These are phyloP conservation scores for Eretmochelys imbricata DNA, from an alignment of 2,113 vertebrate genomes.

Conservation along the genomic window DNA sequence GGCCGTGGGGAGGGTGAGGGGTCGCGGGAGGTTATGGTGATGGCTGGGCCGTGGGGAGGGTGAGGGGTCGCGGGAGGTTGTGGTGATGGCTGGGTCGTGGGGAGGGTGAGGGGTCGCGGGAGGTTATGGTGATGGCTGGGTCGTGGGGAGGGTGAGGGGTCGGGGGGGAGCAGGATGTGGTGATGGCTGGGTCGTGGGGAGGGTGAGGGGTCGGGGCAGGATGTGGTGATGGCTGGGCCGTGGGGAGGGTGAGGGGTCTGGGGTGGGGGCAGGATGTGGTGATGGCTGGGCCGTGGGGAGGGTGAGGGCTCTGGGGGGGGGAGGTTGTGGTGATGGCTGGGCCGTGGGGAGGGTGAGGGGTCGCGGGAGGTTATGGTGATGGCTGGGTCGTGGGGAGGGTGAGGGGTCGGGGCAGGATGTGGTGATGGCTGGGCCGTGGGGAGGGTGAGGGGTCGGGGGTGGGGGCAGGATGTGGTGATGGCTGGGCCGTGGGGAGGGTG, in stretches of 20 bases:
- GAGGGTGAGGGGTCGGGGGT: background rate
- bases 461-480: background rate
- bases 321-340: accelerated
- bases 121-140: background rate
- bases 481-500: background rate
- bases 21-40: background rate
- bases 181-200: background rate
- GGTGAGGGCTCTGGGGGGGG: accelerated
- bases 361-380: too few species aligned
- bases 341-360: accelerated
- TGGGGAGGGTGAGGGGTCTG: background rate
- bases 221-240: accelerated
- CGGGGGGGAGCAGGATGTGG: background rate
- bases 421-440: background rate
- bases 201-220: background rate
- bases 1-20: background rate
- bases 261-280: background rate
- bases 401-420: background rate
- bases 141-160: too few species aligned
- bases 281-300: background rate
- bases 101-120: background rate
- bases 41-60: background rate
- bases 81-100: background rate
- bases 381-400: accelerated
- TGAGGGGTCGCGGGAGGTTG: accelerated